phyloP scores from a whole-genome alignment of 2,113 vertebrate genomes.

The Thinocorus orbignyianus region DNA sequence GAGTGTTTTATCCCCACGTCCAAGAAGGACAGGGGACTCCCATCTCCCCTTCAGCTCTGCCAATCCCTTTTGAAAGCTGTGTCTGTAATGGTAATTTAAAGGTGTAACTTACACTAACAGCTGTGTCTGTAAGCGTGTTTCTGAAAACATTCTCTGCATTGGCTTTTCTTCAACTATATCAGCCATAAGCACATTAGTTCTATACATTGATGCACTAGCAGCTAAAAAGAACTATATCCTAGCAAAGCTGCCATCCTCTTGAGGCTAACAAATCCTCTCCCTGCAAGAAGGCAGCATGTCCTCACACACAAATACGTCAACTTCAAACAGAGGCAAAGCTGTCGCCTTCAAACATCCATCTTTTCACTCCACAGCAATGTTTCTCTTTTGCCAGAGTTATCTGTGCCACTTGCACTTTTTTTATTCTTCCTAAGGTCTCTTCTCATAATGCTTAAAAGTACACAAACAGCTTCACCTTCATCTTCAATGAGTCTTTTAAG shows the following conservation, averaged over 20 bases:
- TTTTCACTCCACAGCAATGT: neutral
- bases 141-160: neutral
- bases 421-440: neutral
- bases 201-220: neutral
- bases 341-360: neutral
- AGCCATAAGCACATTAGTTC: neutral
- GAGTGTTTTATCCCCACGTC: neutral
- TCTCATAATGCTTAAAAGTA: neutral
- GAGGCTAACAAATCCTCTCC: neutral
- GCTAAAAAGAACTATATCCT: neutral
- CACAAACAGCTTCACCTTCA: conserved; percentile 27
- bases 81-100: neutral
- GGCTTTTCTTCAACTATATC: neutral
- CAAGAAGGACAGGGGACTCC: neutral
- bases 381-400: neutral
- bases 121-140: neutral
- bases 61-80: neutral
- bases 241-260: neutral
- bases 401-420: neutral
- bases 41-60: neutral
- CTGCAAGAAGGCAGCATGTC: neutral
- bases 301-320: neutral
- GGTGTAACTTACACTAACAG: neutral
- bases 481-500: conserved; percentile 28
- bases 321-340: neutral